These are phyloP conservation scores for Cerceris ruficornis DNA, from an alignment of 2,888 invertebrate species.

Conservation along the genomic window DNA sequence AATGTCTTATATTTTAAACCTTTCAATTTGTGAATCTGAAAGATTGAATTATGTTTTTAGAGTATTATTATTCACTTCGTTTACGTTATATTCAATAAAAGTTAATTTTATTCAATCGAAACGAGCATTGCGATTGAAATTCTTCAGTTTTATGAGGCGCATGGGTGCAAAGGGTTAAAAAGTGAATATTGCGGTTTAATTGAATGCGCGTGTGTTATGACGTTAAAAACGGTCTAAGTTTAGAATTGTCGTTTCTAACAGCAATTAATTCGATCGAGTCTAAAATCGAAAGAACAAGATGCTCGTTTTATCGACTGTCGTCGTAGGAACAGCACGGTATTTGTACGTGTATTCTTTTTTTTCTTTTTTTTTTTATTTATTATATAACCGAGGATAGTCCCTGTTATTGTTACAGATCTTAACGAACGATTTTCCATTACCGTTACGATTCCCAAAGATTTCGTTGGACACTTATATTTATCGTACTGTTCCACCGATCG, in stretches of 20 bases:
- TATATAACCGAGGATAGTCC: conserved; percentile 41
- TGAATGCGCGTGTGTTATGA: conserved; percentile 20
- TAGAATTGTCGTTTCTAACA: conserved; percentile 10
- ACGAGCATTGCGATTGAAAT: neutral
- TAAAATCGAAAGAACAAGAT: conserved; percentile 20
- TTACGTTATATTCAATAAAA: neutral
- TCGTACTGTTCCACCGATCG: conserved; percentile 59
- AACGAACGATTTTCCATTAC: conserved; percentile 48
- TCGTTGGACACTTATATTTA: conserved; percentile 43
- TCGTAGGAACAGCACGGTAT: conserved; percentile 58
- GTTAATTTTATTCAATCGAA: neutral
- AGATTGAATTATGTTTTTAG: neutral
- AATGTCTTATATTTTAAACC: too few relatives aligned
- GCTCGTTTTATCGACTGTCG: conserved; percentile 38
- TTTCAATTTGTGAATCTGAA: neutral
- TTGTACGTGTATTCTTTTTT: conserved; percentile 52
- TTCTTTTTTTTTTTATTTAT: conserved; percentile 43
- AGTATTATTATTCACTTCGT: neutral
- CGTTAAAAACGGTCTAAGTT: conserved; percentile 12
- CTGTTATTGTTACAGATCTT: conserved; percentile 59
- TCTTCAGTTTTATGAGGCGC: neutral
- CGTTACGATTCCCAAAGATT: conserved; percentile 58
- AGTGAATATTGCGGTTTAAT: conserved; percentile 11
- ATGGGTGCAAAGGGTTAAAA: conserved; percentile 45
- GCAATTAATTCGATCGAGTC: conserved; percentile 19